These are phyloP conservation scores for Salvator merianae DNA, from an alignment of 2,113 vertebrate species.

Conservation along the genomic window DNA sequence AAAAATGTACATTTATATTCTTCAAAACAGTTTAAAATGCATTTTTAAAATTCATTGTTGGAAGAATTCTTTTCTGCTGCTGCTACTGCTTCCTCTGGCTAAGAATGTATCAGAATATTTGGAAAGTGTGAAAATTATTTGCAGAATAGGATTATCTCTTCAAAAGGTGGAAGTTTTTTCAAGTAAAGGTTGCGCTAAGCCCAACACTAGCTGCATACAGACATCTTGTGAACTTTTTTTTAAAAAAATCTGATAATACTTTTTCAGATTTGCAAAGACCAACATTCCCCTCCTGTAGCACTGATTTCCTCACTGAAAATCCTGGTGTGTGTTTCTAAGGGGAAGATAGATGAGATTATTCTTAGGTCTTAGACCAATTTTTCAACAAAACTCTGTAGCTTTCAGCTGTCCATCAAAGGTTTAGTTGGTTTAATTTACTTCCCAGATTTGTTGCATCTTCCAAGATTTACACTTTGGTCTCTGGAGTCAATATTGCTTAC, in stretches of 20 bases:
- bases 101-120: neutral
- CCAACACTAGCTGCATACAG: neutral
- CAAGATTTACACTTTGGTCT: constrained; percentile 10
- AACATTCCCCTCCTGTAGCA: too few relatives aligned
- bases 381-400: neutral
- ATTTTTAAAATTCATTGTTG: neutral
- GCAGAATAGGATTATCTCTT: neutral
- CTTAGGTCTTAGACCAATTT: neutral
- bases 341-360: neutral
- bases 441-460: neutral
- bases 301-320: too few relatives aligned
- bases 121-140: neutral
- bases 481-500: constrained; percentile 4
- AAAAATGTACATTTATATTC: neutral
- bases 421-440: neutral
- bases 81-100: neutral
- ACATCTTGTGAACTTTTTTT: neutral
- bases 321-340: too few relatives aligned
- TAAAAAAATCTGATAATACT: neutral
- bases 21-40: neutral
- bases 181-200: neutral
- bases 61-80: neutral
- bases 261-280: neutral
- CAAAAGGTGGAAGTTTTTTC: neutral
- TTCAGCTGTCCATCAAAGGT: neutral